These are phyloP conservation scores for Triplophysa dalaica DNA, from an alignment of 2,113 vertebrate genomes.

Conservation along the genomic window DNA sequence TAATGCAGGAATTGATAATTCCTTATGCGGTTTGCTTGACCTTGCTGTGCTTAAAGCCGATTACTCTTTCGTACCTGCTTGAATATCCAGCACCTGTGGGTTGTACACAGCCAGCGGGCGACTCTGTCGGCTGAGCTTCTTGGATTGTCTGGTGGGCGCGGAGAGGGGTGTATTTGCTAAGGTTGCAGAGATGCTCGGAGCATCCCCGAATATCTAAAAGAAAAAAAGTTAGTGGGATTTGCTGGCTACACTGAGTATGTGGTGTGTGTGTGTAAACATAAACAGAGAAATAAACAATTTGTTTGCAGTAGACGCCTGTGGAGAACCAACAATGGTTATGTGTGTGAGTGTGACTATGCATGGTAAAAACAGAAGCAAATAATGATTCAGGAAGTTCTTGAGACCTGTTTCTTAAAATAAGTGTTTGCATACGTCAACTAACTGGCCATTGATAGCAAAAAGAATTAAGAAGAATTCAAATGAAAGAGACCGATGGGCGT, in stretches of 20 bases:
- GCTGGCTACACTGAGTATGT: not conserved
- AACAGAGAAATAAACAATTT: not conserved
- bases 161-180: constrained; percentile 75
- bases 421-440: not conserved
- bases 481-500: not conserved
- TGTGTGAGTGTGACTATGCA: not conserved
- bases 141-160: constrained; percentile 88
- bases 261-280: not conserved
- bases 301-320: constrained; percentile 15
- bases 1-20: not conserved
- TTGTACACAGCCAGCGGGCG: constrained; percentile 96
- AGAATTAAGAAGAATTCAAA: not conserved
- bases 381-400: not conserved
- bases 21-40: not conserved
- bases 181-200: constrained; percentile 77
- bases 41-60: constrained; percentile 9
- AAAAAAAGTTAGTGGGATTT: constrained; percentile 32
- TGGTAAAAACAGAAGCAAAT: not conserved
- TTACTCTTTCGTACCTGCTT: constrained; percentile 80
- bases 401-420: not conserved
- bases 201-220: constrained; percentile 88
- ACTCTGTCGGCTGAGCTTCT: constrained; percentile 83
- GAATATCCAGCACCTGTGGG: constrained; percentile 84
- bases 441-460: not conserved
- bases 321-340: not conserved